phyloP scores from a whole-genome alignment of 2,113 vertebrate species.

The Turdus rufiventris region DNA sequence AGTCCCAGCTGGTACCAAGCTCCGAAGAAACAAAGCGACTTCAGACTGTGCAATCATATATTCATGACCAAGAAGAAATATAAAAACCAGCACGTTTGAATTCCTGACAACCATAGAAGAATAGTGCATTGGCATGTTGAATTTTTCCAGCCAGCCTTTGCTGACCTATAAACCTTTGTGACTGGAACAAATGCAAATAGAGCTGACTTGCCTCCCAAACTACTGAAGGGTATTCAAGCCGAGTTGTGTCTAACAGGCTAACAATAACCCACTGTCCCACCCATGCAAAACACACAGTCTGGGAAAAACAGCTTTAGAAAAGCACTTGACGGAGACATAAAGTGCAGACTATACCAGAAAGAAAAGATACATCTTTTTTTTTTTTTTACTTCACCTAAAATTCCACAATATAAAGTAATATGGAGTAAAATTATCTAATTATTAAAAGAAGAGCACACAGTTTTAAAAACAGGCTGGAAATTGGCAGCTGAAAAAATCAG shows the following conservation, averaged over 20 bases:
- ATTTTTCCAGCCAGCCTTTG: conserved; percentile 83
- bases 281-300: conserved; percentile 73
- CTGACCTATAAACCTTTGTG: conserved; percentile 96
- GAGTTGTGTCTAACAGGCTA: conserved; percentile 78
- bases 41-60: conserved; percentile 68
- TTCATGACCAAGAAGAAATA: conserved; percentile 72
- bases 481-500: not conserved
- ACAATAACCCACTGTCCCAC: conserved; percentile 84
- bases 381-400: not conserved
- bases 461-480: not conserved
- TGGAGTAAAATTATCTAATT: not conserved
- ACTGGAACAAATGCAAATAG: conserved; percentile 97
- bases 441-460: not conserved
- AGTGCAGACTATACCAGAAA: not conserved
- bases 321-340: conserved; percentile 65
- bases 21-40: conserved; percentile 67
- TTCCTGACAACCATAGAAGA: conserved; percentile 72
- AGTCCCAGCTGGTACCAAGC: conserved; percentile 76
- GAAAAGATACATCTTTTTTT: not conserved
- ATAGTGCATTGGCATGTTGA: conserved; percentile 68
- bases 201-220: conserved; percentile 86
- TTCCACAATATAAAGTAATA: not conserved
- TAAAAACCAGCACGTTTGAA: conserved; percentile 67
- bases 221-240: conserved; percentile 88
- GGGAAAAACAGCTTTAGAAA: conserved; percentile 74